Percentiles rank a stretch among this genome's conserved stretches.
These are phyloP conservation scores for Xylota segnis DNA, from an alignment of 2,888 invertebrate species.

Conservation along the genomic window DNA sequence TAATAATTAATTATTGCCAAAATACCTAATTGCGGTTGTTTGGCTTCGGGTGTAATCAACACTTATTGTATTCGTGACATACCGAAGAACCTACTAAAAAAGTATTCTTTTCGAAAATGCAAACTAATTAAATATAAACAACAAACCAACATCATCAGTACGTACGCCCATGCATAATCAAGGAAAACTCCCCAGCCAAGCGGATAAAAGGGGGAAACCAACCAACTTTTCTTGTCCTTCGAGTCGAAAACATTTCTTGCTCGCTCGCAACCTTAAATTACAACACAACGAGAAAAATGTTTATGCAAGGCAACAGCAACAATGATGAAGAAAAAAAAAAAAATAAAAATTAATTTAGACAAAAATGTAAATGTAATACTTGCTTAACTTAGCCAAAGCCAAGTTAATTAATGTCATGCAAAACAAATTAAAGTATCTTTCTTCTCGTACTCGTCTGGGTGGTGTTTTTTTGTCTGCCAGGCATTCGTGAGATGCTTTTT, in stretches of 20 bases:
- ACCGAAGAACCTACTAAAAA: background rate
- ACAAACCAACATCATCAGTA: background rate
- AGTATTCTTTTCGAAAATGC: conserved; percentile 14
- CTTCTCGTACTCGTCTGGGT: background rate
- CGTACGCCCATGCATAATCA: background rate
- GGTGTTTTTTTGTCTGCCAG: conserved; percentile 31
- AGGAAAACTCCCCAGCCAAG: background rate
- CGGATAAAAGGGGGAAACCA: background rate
- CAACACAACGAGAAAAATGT: conserved; percentile 1
- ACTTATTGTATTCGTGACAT: conserved; percentile 31
- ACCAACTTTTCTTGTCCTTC: conserved; percentile 4
- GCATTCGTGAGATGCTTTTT: conserved; percentile 31
- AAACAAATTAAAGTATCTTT: conserved; percentile 67
- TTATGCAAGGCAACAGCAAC: background rate
- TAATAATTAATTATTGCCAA: conserved; percentile 40
- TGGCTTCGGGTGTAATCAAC: conserved; percentile 34
- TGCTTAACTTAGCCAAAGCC: conserved; percentile 38
- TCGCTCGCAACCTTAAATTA: conserved; percentile 29
- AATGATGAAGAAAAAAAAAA: background rate
- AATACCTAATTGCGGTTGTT: conserved; percentile 52
- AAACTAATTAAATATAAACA: conserved; percentile 44
- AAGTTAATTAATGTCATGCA: conserved; percentile 72
- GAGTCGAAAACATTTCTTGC: background rate
- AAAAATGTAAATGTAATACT: conserved; percentile 69
- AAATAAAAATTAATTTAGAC: conserved; percentile 54